Evolutionary conservation across 2,888 invertebrate genomes (phyloP).

Genomic region (Hyppa rectilinea): DNA sequence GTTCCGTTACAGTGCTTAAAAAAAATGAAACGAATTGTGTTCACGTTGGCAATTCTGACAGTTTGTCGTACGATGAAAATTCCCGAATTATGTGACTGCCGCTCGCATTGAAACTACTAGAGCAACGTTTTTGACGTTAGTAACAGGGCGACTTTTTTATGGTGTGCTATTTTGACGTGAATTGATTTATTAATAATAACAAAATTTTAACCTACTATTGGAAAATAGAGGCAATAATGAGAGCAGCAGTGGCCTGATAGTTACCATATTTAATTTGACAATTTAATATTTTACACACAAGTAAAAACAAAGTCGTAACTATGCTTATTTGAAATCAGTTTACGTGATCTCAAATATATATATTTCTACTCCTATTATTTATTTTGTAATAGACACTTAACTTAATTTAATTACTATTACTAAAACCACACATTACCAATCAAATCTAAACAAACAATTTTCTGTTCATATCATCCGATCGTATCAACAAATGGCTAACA

Average conservation of each 20-base stretch:
- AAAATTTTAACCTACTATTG: neutral
- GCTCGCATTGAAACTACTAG: conserved; percentile 24
- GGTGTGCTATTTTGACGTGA: neutral
- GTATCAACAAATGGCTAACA: conserved; percentile 35
- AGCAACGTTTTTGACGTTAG: conserved; percentile 15
- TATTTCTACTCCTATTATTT: neutral
- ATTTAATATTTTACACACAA: too few species aligned
- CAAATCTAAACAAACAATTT: conserved; percentile 26
- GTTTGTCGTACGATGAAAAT: conserved; percentile 45
- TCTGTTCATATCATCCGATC: conserved; percentile 3
- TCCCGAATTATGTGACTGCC: conserved; percentile 36
- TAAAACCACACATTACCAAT: neutral
- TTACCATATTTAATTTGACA: too few species aligned
- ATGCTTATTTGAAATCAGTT: too few species aligned
- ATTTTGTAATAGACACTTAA: conserved; percentile 2
- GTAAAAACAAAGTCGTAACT: too few species aligned
- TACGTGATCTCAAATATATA: too few species aligned
- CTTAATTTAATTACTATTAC: conserved; percentile 8
- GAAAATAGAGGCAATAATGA: too few species aligned
- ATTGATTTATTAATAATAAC: neutral
- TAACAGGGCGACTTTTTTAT: conserved; percentile 1
- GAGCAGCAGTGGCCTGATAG: too few species aligned
- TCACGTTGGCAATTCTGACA: conserved; percentile 41
- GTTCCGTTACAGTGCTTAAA: conserved; percentile 64
- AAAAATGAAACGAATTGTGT: conserved; percentile 54